Conservation (phyloP, 2,113 vertebrate genomes). For the Echinops telfairi region DNA sequence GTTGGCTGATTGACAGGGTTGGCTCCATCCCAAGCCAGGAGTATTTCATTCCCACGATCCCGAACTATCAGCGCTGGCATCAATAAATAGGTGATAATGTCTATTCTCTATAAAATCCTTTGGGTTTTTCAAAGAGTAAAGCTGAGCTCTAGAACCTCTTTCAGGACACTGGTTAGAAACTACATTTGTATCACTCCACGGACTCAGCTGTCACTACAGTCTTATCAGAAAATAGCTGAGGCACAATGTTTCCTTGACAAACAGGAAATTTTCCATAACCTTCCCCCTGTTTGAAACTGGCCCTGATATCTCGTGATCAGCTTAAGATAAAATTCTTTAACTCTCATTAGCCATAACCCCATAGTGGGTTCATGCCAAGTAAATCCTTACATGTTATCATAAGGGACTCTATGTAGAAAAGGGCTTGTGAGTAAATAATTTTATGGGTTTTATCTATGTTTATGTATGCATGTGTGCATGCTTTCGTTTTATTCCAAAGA, state of each 20-base stretch:
- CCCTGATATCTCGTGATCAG: neutral
- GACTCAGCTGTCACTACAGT: neutral
- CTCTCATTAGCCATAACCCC: neutral
- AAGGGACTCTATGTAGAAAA: neutral
- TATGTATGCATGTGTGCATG: neutral
- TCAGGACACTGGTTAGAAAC: neutral
- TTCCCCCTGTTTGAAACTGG: constrained; percentile 13
- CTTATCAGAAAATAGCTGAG: neutral
- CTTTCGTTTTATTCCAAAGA: neutral
- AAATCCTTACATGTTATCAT: neutral
- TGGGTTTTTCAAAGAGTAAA: neutral
- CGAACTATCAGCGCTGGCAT: too few relatives aligned
- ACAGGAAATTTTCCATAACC: constrained; percentile 35
- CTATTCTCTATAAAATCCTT: neutral
- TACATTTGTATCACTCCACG: neutral
- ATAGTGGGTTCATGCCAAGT: neutral
- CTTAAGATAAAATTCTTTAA: constrained; percentile 48
- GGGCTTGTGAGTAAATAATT: neutral
- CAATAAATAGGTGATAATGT: neutral
- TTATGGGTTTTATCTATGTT: neutral
- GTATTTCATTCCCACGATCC: too few relatives aligned
- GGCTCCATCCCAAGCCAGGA: too few relatives aligned
- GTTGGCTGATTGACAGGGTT: too few relatives aligned
- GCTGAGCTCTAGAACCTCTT: neutral
- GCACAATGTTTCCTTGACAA: neutral